A percentile compares a stretch with the other conserved stretches of the same genome.
Evolutionary conservation across 2,888 invertebrate genomes (phyloP).

Genomic region (Melipona bicolor): DNA sequence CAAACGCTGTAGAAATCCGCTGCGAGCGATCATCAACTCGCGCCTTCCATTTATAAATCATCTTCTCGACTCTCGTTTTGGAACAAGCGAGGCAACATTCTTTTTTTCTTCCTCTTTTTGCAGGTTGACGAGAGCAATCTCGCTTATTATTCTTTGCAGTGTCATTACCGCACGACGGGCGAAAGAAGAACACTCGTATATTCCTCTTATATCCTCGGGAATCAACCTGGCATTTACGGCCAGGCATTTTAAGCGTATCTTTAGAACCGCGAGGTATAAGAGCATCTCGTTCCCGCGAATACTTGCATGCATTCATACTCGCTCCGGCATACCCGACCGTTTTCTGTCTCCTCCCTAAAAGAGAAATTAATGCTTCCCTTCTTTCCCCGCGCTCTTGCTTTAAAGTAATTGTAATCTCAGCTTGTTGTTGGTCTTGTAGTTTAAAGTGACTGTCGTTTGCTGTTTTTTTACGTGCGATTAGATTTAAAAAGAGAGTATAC

Average conservation of each 20-base stretch:
- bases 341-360: neutral
- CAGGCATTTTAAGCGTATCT: constrained; percentile 54
- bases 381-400: neutral
- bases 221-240: constrained; percentile 60
- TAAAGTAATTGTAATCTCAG: neutral
- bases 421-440: too few species aligned
- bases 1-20: too few species aligned
- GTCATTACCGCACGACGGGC: constrained; percentile 15
- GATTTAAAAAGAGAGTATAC: too few species aligned
- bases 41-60: constrained; percentile 1
- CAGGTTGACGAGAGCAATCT: neutral
- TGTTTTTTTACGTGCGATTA: neutral
- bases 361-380: constrained; percentile 1
- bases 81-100: constrained; percentile 48
- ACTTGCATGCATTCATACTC: constrained; percentile 9
- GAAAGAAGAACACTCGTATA: constrained; percentile 36
- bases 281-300: constrained; percentile 51
- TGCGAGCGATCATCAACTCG: too few species aligned
- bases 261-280: constrained; percentile 48
- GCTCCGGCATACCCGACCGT: neutral
- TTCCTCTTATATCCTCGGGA: constrained; percentile 56
- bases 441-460: neutral
- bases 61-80: constrained; percentile 2
- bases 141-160: constrained; percentile 32
- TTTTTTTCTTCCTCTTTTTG: neutral